phyloP scores from a whole-genome alignment of 2,113 vertebrate genomes.

The Chaenogobius annularis region DNA sequence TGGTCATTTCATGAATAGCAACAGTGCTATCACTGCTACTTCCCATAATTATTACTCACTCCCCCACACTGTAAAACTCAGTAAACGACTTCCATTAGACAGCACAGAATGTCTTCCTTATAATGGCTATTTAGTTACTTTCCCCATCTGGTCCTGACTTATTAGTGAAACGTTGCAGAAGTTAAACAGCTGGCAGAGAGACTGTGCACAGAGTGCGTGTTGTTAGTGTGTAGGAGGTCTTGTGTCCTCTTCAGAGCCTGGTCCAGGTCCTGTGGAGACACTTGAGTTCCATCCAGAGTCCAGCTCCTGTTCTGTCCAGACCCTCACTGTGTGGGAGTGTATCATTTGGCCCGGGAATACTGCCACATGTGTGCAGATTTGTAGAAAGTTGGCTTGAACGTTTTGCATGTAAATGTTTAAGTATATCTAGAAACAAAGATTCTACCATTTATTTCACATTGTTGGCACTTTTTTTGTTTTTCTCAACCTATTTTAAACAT shows the following conservation, averaged over 20 bases:
- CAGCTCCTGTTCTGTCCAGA: conserved; percentile 55
- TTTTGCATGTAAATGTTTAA: too few species aligned
- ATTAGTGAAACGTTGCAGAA: not conserved
- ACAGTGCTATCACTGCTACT: too few species aligned
- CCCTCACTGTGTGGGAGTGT: conserved; percentile 41
- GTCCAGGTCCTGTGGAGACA: conserved; percentile 45
- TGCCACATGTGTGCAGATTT: not conserved
- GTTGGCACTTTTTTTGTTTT: not conserved
- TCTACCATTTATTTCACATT: not conserved
- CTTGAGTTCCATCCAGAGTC: conserved; percentile 68
- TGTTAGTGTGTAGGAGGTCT: conserved; percentile 33
- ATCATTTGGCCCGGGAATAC: conserved; percentile 17
- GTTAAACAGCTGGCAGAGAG: conserved; percentile 8
- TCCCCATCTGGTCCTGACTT: not conserved
- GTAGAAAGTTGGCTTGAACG: not conserved
- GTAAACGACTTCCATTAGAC: not conserved
- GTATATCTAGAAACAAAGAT: not conserved
- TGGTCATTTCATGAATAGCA: not conserved
- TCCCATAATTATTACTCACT: not conserved
- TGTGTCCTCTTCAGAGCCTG: conserved; percentile 39
- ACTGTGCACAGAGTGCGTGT: conserved; percentile 8
- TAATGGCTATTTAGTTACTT: not conserved
- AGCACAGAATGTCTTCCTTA: too few species aligned
- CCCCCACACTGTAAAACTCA: not conserved
- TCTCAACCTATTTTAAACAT: too few species aligned